A percentile compares a stretch with the other conserved stretches of the same genome.
Conservation (phyloP, 2,888 invertebrate species). For the Agapetus fuscipes region DNA sequence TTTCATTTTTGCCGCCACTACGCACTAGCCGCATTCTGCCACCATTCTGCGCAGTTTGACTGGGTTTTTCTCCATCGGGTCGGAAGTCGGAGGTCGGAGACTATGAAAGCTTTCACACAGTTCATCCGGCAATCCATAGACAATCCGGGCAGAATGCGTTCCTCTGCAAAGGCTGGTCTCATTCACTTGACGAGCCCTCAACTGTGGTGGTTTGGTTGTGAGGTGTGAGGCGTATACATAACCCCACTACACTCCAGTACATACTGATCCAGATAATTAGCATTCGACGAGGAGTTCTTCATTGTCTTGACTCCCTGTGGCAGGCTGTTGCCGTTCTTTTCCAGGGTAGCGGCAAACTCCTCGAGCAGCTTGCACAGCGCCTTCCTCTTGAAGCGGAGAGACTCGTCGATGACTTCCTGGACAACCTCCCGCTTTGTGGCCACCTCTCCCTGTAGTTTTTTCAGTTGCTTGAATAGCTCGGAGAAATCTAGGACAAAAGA, state of each 20-base stretch:
- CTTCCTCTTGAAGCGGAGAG: slow-evolving; percentile 67
- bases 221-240: slow-evolving; percentile 9
- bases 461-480: slow-evolving; percentile 58
- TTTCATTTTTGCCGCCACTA: too few species aligned
- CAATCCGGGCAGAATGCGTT: too few species aligned
- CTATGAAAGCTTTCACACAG: too few species aligned
- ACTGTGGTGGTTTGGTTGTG: slow-evolving; percentile 13
- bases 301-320: slow-evolving; percentile 30
- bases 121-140: too few species aligned
- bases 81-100: too few species aligned
- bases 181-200: background rate
- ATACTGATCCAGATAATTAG: background rate
- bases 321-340: slow-evolving; percentile 40
- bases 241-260: slow-evolving; percentile 9
- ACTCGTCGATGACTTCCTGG: slow-evolving; percentile 64
- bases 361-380: slow-evolving; percentile 58
- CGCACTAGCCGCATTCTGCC: too few species aligned
- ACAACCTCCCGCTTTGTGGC: slow-evolving; percentile 61
- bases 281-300: slow-evolving; percentile 26
- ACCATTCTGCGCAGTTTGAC: too few species aligned
- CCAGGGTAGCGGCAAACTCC: slow-evolving; percentile 48
- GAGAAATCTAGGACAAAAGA: slow-evolving; percentile 54
- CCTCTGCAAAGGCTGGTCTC: too few species aligned
- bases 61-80: too few species aligned
- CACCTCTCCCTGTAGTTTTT: slow-evolving; percentile 58